These are phyloP conservation scores for Carlito syrichta DNA, from an alignment of 2,113 vertebrate species.

Conservation along the genomic window DNA sequence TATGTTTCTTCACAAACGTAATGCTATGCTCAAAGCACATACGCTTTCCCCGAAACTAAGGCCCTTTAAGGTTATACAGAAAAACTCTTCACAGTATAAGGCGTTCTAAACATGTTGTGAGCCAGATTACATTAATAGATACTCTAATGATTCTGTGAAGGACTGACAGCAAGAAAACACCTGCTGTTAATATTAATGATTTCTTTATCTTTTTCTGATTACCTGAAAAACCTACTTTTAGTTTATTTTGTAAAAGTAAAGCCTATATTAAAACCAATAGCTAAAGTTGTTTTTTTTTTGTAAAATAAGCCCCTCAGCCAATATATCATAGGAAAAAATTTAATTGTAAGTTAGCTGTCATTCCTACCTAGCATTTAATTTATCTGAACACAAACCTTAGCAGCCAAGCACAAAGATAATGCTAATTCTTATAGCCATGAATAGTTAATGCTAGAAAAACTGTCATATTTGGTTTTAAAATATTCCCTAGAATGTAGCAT, in stretches of 20 bases:
- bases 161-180: not conserved
- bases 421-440: not conserved
- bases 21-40: not conserved
- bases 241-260: conserved; percentile 1
- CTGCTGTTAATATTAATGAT: not conserved
- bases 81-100: not conserved
- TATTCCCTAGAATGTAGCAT: not conserved
- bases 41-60: not conserved
- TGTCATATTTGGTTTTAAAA: not conserved
- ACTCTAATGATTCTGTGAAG: not conserved
- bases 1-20: not conserved
- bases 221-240: not conserved
- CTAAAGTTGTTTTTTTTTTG: not conserved
- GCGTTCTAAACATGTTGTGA: not conserved
- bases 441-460: not conserved
- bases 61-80: not conserved
- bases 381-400: not conserved
- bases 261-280: not conserved
- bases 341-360: not conserved
- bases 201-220: not conserved
- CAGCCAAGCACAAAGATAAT: not conserved
- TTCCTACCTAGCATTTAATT: not conserved
- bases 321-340: not conserved
- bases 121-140: not conserved
- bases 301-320: not conserved